Conservation (phyloP, 1,140 invertebrate genomes). For the Muscidifurax raptorellus region DNA sequence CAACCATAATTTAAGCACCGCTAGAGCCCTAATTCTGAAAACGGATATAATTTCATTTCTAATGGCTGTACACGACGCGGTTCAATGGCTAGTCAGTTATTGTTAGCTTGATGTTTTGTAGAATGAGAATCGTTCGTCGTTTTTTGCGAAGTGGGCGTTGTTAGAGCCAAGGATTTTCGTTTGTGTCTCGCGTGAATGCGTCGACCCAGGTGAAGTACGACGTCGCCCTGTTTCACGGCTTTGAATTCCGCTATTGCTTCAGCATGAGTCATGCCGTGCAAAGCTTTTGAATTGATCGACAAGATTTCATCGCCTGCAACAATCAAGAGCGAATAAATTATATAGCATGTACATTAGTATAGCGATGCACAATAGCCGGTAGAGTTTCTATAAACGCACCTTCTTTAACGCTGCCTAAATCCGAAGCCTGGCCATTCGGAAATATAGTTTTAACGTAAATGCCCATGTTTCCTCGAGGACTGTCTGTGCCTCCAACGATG, state of each 20-base stretch:
- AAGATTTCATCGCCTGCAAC: conserved; percentile 92
- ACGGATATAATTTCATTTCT: not conserved
- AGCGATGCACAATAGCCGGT: not conserved
- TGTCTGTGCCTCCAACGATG: conserved; percentile 92
- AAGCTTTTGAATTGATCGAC: conserved; percentile 88
- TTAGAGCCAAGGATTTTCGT: conserved; percentile 61
- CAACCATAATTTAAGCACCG: not conserved
- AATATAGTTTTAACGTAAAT: conserved; percentile 95
- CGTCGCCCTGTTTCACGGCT: conserved; percentile 89
- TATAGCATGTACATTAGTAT: not conserved
- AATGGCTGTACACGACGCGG: not conserved
- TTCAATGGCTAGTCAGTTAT: not conserved
- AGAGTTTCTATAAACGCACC: conserved; percentile 76
- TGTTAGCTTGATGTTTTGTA: not conserved
- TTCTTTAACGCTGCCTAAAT: conserved; percentile 88
- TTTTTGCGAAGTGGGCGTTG: conserved; percentile 10
- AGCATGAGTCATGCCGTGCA: conserved; percentile 90
- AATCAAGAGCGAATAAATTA: conserved; percentile 51
- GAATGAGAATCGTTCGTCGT: not conserved
- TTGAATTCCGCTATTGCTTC: conserved; percentile 94
- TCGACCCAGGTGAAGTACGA: conserved; percentile 87
- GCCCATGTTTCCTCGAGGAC: conserved; percentile 91
- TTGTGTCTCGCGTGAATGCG: conserved; percentile 73
- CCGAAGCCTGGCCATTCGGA: conserved; percentile 90
- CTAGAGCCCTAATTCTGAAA: not conserved